phyloP scores from a whole-genome alignment of 2,113 vertebrate species.

The Campylomormyrus numenius region DNA sequence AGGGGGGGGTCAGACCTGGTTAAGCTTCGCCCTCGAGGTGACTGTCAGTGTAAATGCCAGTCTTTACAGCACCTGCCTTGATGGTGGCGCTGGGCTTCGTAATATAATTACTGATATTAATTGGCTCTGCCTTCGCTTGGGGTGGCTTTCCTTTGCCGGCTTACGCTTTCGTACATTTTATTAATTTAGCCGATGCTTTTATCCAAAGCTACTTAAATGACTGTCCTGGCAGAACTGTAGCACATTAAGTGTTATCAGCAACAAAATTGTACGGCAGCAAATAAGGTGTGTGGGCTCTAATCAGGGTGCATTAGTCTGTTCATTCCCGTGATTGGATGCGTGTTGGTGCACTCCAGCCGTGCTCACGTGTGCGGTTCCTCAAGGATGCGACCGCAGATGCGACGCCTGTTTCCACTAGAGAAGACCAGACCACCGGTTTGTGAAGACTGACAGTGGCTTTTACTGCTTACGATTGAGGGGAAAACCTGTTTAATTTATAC shows the following conservation, averaged over 20 bases:
- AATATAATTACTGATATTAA: neutral
- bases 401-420: neutral
- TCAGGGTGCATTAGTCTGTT: neutral
- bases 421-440: neutral
- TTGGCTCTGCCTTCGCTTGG: neutral
- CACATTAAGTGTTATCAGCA: neutral
- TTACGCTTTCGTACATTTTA: neutral
- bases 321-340: neutral
- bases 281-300: neutral
- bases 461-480: neutral
- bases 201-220: neutral
- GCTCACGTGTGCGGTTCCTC: neutral
- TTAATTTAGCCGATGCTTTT: neutral
- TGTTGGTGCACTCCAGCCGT: neutral
- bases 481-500: neutral
- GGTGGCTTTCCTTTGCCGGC: neutral
- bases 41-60: neutral
- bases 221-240: neutral
- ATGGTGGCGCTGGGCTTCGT: neutral
- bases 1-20: neutral
- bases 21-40: neutral
- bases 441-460: neutral
- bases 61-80: neutral
- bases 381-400: neutral
- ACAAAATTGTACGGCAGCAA: neutral